phyloP scores from a whole-genome alignment of 2,888 invertebrate species.

The Xanthia togata region DNA sequence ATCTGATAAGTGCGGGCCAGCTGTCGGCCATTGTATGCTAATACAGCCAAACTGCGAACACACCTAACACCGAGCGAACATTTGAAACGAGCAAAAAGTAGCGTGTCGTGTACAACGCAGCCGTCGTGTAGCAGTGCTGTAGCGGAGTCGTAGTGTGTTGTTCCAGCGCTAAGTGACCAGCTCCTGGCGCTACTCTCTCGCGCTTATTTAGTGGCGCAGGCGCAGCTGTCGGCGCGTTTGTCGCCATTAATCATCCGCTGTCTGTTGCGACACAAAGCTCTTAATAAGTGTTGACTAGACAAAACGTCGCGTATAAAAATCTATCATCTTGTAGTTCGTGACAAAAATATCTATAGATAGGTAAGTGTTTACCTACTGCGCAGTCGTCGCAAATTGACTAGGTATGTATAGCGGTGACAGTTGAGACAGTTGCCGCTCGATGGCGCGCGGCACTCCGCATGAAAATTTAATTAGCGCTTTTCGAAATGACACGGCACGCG shows the following conservation, averaged over 20 bases:
- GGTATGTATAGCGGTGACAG: conserved; percentile 36
- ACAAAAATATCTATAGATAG: conserved; percentile 13
- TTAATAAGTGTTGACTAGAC: conserved; percentile 27
- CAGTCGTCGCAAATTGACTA: conserved; percentile 23
- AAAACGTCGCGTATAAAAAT: conserved; percentile 16
- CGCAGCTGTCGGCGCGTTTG: conserved; percentile 40
- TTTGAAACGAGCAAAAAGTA: conserved; percentile 60
- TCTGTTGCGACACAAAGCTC: conserved; percentile 22
- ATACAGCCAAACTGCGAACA: conserved; percentile 68
- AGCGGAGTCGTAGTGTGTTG: neutral
- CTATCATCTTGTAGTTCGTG: conserved; percentile 7
- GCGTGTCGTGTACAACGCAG: conserved; percentile 41
- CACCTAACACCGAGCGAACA: conserved; percentile 53
- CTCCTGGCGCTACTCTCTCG: neutral
- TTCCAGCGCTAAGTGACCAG: neutral
- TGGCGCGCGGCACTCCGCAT: conserved; percentile 30
- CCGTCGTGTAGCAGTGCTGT: conserved; percentile 18
- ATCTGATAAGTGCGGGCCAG: conserved; percentile 67
- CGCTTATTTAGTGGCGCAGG: conserved; percentile 22
- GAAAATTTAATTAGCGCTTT: conserved; percentile 55
- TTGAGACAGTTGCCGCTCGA: conserved; percentile 21
- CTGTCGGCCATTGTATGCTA: conserved; percentile 82
- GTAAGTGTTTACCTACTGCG: neutral
- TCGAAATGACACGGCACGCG: conserved; percentile 22
- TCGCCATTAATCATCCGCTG: conserved; percentile 22